Conservation (phyloP, 2,888 invertebrate genomes). For the Elysia crispata region DNA sequence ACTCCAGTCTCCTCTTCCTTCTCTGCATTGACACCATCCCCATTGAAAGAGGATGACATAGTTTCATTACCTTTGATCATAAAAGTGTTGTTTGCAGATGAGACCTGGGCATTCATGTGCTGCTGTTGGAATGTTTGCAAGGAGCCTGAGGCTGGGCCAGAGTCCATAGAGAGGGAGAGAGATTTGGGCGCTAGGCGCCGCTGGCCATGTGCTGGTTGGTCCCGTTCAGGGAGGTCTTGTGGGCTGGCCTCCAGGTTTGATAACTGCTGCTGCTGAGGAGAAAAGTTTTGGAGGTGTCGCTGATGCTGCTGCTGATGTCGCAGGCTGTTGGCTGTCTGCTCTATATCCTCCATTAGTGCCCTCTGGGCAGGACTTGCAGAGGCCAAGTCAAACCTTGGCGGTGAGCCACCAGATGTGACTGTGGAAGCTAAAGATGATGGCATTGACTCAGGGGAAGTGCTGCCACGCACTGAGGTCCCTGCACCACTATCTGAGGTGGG, state of each 20-base stretch:
- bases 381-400: conserved; percentile 45
- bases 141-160: not conserved
- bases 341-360: conserved; percentile 59
- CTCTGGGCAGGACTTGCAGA: conserved; percentile 38
- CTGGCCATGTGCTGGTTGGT: conserved; percentile 47
- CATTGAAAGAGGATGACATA: not conserved
- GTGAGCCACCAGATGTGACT: conserved; percentile 21
- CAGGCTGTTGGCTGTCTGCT: conserved; percentile 62
- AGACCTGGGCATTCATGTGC: not conserved
- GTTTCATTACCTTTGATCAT: not conserved
- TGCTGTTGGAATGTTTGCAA: conserved; percentile 21
- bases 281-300: not conserved
- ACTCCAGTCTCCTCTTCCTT: conserved; percentile 15
- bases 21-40: not conserved
- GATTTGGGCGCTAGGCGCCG: conserved; percentile 12
- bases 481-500: not conserved
- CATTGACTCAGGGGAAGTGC: conserved; percentile 17
- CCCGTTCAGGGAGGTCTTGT: conserved; percentile 66
- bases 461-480: not conserved
- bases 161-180: not conserved
- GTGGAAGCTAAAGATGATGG: conserved; percentile 41
- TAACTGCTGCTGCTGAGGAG: conserved; percentile 21
- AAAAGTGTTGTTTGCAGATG: conserved; percentile 24
- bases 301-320: conserved; percentile 49
- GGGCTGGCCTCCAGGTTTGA: conserved; percentile 62